Conservation (phyloP, 2,797 vertebrate genomes). For the Melanotaenia boesemani region DNA sequence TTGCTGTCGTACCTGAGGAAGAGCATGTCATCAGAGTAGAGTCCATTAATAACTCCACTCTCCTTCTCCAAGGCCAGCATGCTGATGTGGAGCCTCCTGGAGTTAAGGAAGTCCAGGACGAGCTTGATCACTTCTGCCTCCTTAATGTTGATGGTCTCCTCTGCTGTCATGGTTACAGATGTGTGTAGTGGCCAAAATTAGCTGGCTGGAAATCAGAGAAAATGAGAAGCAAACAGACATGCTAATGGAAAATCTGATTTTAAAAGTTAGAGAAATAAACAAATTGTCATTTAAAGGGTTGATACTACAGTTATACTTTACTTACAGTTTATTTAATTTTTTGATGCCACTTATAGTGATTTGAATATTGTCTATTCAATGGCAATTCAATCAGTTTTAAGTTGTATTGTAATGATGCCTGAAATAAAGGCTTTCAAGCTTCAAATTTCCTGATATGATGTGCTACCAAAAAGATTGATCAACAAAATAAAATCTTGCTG, state of each 20-base stretch:
- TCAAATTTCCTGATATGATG: constrained; percentile 3
- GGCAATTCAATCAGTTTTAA: neutral
- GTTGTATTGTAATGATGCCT: neutral
- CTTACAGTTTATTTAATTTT: neutral
- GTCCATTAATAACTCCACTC: constrained; percentile 96
- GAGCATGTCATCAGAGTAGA: constrained; percentile 99
- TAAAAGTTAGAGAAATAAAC: neutral
- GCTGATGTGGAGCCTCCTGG: constrained; percentile 96
- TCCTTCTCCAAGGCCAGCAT: constrained; percentile 98
- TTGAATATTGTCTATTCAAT: neutral
- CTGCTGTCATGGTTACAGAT: constrained; percentile 89
- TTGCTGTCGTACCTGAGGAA: constrained; percentile 89
- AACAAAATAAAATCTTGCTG: neutral
- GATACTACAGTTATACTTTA: no score
- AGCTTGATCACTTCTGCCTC: constrained; percentile 97
- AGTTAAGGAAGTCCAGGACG: constrained; percentile 95
- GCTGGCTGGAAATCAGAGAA: constrained; percentile 12
- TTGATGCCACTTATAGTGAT: neutral
- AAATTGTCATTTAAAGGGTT: neutral
- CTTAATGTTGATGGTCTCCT: constrained; percentile 96
- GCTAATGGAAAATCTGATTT: neutral
- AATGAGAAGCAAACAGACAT: neutral
- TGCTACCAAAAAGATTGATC: neutral
- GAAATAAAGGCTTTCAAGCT: neutral
- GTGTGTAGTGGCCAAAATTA: constrained; percentile 19